These are phyloP conservation scores for Cabera pusaria DNA, from an alignment of 2,888 invertebrate species.

Conservation along the genomic window DNA sequence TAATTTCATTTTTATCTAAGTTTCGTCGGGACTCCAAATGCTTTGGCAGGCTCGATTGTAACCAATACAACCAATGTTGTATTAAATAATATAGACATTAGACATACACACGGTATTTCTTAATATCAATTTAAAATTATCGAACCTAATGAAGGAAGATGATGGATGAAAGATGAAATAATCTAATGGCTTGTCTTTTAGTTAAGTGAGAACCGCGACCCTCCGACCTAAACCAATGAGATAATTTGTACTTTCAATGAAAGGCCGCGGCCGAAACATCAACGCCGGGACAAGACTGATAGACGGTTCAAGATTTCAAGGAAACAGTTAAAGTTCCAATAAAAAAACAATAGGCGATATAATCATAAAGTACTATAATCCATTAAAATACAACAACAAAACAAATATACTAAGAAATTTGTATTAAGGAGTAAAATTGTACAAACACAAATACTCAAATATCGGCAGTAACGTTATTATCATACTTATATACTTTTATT, in stretches of 20 bases:
- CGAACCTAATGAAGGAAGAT: conserved; percentile 37
- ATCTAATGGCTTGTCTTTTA: conserved; percentile 57
- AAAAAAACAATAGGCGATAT: conserved; percentile 66
- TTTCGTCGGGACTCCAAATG: conserved; percentile 51
- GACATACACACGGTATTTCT: conserved; percentile 54
- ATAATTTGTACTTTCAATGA: conserved; percentile 76
- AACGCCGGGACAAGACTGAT: conserved; percentile 29
- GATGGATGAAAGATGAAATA: conserved; percentile 47
- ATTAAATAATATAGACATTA: conserved; percentile 44
- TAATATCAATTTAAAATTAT: conserved; percentile 41
- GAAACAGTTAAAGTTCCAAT: conserved; percentile 54
- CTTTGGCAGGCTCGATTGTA: conserved; percentile 45
- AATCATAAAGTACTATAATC: conserved; percentile 72
- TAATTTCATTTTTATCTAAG: conserved; percentile 60
- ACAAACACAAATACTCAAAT: conserved; percentile 79
- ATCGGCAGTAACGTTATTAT: conserved; percentile 40
- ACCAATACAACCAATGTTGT: conserved; percentile 48
- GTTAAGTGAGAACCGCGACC: conserved; percentile 49
- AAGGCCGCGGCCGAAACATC: conserved; percentile 47
- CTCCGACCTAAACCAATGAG: conserved; percentile 70
- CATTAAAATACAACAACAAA: conserved; percentile 81
- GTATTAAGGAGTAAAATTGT: conserved; percentile 50
- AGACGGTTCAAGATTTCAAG: conserved; percentile 28
- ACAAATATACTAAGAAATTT: conserved; percentile 64
- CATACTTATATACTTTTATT: conserved; percentile 38